Evolutionary conservation across 2,888 invertebrate species (phyloP), one percentile per base, ranked within the genome.

Genomic region (Biston stratarius): DNA sequence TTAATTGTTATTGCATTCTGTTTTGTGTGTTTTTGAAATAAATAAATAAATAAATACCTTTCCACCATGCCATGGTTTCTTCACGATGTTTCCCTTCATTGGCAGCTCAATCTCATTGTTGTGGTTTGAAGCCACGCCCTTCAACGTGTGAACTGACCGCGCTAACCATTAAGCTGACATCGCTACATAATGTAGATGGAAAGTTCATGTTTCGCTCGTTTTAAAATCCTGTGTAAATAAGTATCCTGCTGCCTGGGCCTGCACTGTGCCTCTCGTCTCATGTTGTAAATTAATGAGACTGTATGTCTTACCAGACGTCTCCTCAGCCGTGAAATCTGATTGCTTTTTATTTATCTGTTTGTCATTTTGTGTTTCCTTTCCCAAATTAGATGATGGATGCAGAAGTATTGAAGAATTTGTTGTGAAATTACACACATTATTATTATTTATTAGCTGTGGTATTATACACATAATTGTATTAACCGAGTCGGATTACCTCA

Each of bases 211-310:
- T 9, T 38, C 38, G 2, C 6, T 38, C 9, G 38, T 6, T 9
- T 38, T 9, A 9, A 38, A 24, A n/a, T n/a, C n/a, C n/a, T 24
- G 24, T 38, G 10, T 57, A 51, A 57, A 12, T 57, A 56, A 6
- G 12, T 24, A n/a, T 24, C 33, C 40, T 12, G 55, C 67, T 64
- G 51, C 10, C 42, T 38, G 6, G 5, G 9, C n/a, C 8, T 59
- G 7, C 55, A 61, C 72, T 72, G 62, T 70, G 71, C 49, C 58
- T 36, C 53, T 53, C 63, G 73, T 74, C 71, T 73, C 77, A 69
- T 67, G 73, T 74, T 74, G 68, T 71, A 76, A 80, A 80, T 78
- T 80, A 80, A 80, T 80, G 78, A 74, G 75, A 74, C 75, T 72
- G 73, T 75, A 65, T 80, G 80, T 80, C 77, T 69, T 70, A 73